These are phyloP conservation scores for Plebejus argus DNA, from an alignment of 2,888 invertebrate genomes.

Conservation along the genomic window DNA sequence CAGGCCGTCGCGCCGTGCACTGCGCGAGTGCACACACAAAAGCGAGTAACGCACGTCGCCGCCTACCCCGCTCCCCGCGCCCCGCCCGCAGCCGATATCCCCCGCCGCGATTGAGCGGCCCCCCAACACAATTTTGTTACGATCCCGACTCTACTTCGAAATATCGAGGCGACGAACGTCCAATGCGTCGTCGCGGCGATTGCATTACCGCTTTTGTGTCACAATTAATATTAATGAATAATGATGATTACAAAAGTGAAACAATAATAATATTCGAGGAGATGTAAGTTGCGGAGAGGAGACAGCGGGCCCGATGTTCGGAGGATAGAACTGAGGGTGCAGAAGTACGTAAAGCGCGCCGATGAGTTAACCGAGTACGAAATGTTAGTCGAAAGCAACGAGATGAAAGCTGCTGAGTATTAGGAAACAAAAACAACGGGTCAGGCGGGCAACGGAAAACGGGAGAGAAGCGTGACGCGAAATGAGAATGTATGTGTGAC, in stretches of 20 bases:
- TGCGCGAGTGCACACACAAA: slow-evolving; percentile 81
- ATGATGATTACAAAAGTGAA: slow-evolving; percentile 65
- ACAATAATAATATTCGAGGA: slow-evolving; percentile 55
- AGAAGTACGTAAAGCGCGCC: slow-evolving; percentile 73
- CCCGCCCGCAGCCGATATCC: slow-evolving; percentile 53
- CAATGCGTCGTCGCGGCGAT: slow-evolving; percentile 73
- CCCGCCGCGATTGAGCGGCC: slow-evolving; percentile 40
- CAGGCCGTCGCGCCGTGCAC: slow-evolving; percentile 77
- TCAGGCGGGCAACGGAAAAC: slow-evolving; percentile 76
- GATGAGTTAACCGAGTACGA: slow-evolving; percentile 64
- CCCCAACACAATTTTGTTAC: slow-evolving; percentile 59
- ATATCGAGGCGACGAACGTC: slow-evolving; percentile 52
- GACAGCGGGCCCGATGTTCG: slow-evolving; percentile 59
- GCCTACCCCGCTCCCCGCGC: slow-evolving; percentile 56
- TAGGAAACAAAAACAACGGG: slow-evolving; percentile 67
- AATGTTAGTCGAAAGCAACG: slow-evolving; percentile 77
- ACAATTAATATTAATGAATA: slow-evolving; percentile 77
- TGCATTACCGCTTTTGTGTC: slow-evolving; percentile 81
- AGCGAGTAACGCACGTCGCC: slow-evolving; percentile 75
- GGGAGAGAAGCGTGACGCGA: slow-evolving; percentile 76
- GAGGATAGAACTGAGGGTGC: slow-evolving; percentile 64
- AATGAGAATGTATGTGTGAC: slow-evolving; percentile 61
- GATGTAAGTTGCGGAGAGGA: slow-evolving; percentile 59
- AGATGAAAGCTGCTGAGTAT: slow-evolving; percentile 68
- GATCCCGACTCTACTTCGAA: slow-evolving; percentile 47